Base-by-base conservation (phyloP, 2,888 invertebrate genomes). In the Meliscaeva auricollis region DNA sequence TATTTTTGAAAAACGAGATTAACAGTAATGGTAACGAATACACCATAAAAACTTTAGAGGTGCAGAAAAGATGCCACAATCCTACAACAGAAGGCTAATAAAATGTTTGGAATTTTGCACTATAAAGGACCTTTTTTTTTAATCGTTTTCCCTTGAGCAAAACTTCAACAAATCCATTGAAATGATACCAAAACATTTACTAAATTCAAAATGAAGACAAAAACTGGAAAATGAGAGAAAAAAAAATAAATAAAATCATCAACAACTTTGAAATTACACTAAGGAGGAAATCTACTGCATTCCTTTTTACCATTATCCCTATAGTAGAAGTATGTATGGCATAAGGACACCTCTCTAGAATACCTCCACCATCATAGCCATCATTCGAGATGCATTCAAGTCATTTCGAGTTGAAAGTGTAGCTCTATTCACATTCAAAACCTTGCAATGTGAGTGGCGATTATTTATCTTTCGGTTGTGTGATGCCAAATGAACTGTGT, bases 401-500 rank as follows among this genome's bases (percentile, higher is more conserved):
- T 60, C 46, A 77, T 64, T 77, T 62, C 15, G 22, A 35, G 38
- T 15, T 32, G 64, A 46, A 46, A 20, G 11, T 13, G 54, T 3
- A 9, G 9, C 5, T 15, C 8, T 62, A 64, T 54, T 50, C 54
- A 76, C 22, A 81, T 81, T 70, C 44, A 48, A 76, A 77, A 52
- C 44, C 64, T 26, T 26, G 48, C 52, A 73, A 73, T 73, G 78
- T 41, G 54, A 73, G 15, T 8, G 35, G 41, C 35, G 38, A 73
- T 54, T 77, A 77, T 77, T 82, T 83, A 78, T 52, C 46, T 78
- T 83, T 56, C 52, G 44, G 52, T 70, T 72, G 72, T 72, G 50
- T 60, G 72, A 82, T 83, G 78, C 79, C 73, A 83, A 83, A 83
- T 83, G 79, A 78, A 78, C 79, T 83, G 78, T 83, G 68, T 32